Conservation (phyloP, 1,140 invertebrate species). For the Aporrectodea caliginosa region DNA sequence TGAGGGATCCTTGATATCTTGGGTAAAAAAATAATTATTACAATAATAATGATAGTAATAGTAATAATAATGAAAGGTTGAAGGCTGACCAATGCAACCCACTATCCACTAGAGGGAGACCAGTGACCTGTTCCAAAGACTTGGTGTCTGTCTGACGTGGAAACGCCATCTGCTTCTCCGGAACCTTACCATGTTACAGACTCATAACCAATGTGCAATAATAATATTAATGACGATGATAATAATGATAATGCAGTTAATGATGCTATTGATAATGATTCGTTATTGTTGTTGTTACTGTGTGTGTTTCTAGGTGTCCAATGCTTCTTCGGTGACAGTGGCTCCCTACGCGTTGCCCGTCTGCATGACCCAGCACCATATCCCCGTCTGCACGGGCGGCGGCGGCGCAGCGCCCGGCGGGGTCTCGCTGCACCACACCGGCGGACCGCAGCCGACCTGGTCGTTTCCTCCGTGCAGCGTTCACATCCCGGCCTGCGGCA, state of each 20-base stretch:
- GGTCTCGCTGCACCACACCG: background rate
- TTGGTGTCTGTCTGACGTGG: background rate
- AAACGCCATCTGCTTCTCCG: background rate
- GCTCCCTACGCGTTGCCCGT: slow-evolving; percentile 3
- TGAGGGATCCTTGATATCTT: no score
- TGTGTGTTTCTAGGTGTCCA: background rate
- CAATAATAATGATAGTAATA: no score
- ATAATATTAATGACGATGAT: background rate
- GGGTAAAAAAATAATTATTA: no score
- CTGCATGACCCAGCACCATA: slow-evolving; percentile 14
- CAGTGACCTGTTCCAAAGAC: background rate
- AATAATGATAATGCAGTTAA: no score
- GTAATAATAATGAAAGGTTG: no score
- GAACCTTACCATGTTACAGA: background rate
- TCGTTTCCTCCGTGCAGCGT: background rate
- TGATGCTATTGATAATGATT: background rate
- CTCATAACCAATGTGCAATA: background rate
- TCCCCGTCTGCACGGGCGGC: background rate
- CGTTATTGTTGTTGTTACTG: background rate
- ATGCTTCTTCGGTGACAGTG: slow-evolving; percentile 5
- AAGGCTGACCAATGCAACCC: no score
- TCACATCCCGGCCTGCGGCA: slow-evolving; percentile 42
- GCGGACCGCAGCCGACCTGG: background rate
- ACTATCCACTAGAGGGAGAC: no score
- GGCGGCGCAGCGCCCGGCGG: background rate